Evolutionary conservation across 2,888 invertebrate species (phyloP), one percentile per base, ranked within the genome.

Genomic region (Cetonia aurata): DNA sequence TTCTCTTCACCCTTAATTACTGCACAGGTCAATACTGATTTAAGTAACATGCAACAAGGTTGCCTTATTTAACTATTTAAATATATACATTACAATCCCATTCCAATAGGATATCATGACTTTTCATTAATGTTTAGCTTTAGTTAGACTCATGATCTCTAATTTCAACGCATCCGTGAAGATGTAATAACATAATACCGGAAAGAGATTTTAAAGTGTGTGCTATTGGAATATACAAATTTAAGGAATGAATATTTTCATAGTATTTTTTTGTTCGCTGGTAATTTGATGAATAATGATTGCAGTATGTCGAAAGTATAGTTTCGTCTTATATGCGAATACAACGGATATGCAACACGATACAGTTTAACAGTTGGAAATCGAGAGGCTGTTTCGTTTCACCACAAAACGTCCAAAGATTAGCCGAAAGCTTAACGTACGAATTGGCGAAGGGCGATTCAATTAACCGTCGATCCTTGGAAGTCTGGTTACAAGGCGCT

Each of bases 271-370:
- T 25, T 25, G 3, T 25, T 25, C 1, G 4, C 4, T 1, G 4
- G 4, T 53, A 53, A 13, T 13, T 62, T 17, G 33, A 31, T 65
- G 46, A 2, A 13, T 25, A 10, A 41, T 37, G 12, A 33, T 60
- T 48, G 15, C 12, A 92, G 89, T 93, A 92, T 80, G 90, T 93
- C 73, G 92, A 92, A 81, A 91, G 92, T 74, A 89, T 93, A 78
- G 90, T 93, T 0, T 91, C 91, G 37, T 92, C 93, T 0, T 93
- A 92, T 80, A 88, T 93, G 81, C 90, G 89, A 80, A 88, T 91
- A 46, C 86, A 92, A 75, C 91, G 90, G 76, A 84, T 89, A 42
- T 86, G 85, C 74, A 85, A 85, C 68, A 86, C 86, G 12, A 83
- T 84, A 12, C 86, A 87, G 73, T 89, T 87, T 76, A 85, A 86